phyloP scores from a whole-genome alignment of 2,797 vertebrate species.

The Sciurus carolinensis region DNA sequence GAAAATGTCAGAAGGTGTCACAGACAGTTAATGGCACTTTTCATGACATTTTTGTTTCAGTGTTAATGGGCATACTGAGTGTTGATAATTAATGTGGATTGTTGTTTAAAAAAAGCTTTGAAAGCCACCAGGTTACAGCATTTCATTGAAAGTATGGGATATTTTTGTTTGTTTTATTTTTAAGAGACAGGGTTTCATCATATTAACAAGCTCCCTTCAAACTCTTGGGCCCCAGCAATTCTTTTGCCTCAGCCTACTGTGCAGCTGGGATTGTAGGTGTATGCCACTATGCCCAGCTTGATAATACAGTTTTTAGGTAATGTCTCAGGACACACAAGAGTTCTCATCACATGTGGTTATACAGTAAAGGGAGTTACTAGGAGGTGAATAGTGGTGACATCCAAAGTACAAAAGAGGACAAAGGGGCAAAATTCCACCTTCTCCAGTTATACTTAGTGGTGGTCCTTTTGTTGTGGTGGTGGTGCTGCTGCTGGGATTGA shows the following conservation, averaged over 20 bases:
- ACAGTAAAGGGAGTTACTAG: background rate
- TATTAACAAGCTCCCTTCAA: too few relatives aligned
- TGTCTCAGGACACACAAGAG: background rate
- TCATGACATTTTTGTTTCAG: background rate
- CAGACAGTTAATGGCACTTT: background rate
- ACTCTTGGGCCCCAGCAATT: background rate
- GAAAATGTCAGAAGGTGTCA: background rate
- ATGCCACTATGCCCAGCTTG: too few relatives aligned
- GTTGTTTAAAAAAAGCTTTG: background rate
- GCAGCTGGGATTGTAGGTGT: fast-evolving
- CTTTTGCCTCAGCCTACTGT: background rate
- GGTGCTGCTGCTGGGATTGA: background rate
- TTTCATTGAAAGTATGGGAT: background rate
- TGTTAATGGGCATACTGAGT: background rate
- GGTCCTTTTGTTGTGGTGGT: background rate
- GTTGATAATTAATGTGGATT: background rate
- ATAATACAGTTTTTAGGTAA: background rate
- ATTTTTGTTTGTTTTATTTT: background rate
- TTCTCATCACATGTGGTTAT: background rate
- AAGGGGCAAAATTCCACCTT: background rate
- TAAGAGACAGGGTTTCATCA: background rate
- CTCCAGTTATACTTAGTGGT: background rate
- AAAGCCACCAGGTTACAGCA: background rate
- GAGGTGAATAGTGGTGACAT: background rate
- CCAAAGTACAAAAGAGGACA: background rate